A percentile compares a stretch with the other conserved stretches of the same genome.
phyloP scores from a whole-genome alignment of 2,113 vertebrate genomes.

The Hemiscyllium ocellatum region DNA sequence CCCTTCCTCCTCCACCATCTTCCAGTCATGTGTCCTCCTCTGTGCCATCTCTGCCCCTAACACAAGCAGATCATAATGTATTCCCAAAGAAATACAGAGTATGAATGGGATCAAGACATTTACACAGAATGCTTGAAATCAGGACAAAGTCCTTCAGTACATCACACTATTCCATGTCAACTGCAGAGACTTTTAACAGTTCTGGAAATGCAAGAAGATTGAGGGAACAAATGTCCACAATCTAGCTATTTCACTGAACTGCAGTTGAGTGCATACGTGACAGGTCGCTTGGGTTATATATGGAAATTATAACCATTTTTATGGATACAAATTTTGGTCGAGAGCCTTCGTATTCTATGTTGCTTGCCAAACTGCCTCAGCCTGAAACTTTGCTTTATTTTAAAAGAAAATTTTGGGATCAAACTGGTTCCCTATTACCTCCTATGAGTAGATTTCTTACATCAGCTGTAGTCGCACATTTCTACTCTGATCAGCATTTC shows the following conservation, averaged over 20 bases:
- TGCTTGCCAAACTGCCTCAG: background rate
- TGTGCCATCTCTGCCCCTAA: background rate
- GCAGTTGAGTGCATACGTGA: background rate
- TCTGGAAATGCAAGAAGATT: background rate
- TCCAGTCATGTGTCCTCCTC: background rate
- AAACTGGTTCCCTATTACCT: background rate
- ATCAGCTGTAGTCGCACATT: background rate
- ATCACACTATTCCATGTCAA: background rate
- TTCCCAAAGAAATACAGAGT: background rate
- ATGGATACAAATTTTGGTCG: background rate
- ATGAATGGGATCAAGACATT: background rate
- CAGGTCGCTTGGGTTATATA: background rate
- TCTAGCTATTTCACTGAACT: background rate
- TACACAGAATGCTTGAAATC: background rate
- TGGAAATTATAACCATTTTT: background rate
- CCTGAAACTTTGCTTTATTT: background rate
- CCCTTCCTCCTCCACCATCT: background rate
- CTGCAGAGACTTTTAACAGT: background rate
- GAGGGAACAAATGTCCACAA: background rate
- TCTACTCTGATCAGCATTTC: background rate
- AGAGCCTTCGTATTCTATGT: background rate
- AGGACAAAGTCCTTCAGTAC: background rate
- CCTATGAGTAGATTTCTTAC: background rate
- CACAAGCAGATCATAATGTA: background rate
- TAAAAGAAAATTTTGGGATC: background rate